Evolutionary conservation across 1,140 invertebrate genomes (phyloP), one percentile per base, ranked within the genome.

Genomic region (Zaprionus africanus): DNA sequence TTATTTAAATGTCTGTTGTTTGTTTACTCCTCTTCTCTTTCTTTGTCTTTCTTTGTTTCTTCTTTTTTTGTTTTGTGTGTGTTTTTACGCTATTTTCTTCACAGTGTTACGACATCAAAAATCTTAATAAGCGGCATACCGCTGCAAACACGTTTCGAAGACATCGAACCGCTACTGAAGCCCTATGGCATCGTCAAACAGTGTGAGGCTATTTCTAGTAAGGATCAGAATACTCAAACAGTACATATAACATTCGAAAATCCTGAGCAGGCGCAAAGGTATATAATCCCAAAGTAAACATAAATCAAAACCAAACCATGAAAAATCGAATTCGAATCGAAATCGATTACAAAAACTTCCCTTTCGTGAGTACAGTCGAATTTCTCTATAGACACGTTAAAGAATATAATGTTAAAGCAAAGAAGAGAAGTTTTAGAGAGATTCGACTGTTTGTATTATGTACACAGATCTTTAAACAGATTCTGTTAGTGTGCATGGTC

Each of bases 261-360:
- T 82, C 95, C 95, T 92, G 97, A 98, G 91, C 96, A 97, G 94
- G 97, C 97, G 93, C 97, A 97, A 94, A 96, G 96, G 97, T 98
- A 96, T 96, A 97, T 94, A 88, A 43, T 7, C 51, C 11, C 26
- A 66, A 71, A 53, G 31, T 41, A 19, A 31, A 26, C 34, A 65
- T 49, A 68, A 28, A 56, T 34, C 31, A 28, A 46, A 26, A 28
- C 11, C n/a, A 34, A 53, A 41, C 12, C 13, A 64, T 63, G 43
- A 26, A 7, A n/a, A 7, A 46, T n/a, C n/a, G 46, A 49, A n/a
- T n/a, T n/a, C n/a, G n/a, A 22, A 73, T 64, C 24, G 24, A 62
- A 22, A 57, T 19, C 13, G n/a, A 38, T 26, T 34, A 24, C 17
- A 46, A 38, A 41, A 46, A 43, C 17, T 2, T 3, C 2, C 6